These are phyloP conservation scores for Hypocryptadius cinnamomeus DNA, from an alignment of 2,113 vertebrate species.

Conservation along the genomic window DNA sequence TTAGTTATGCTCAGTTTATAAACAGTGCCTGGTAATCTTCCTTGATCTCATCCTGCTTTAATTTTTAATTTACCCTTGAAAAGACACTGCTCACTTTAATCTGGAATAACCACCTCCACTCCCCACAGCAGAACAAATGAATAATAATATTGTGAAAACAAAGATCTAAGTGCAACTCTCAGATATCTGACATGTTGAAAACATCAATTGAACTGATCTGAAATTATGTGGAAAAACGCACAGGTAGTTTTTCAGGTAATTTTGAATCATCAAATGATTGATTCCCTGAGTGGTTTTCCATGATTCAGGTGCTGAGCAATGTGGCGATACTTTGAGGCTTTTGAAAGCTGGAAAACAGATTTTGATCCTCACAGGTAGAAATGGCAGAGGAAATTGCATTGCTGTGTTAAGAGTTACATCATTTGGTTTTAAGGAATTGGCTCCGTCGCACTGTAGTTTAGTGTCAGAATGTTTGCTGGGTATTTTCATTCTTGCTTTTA, in stretches of 20 bases:
- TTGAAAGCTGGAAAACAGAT: neutral
- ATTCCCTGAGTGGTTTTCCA: neutral
- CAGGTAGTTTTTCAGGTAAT: neutral
- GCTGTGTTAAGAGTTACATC: neutral
- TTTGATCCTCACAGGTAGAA: neutral
- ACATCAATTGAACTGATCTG: neutral
- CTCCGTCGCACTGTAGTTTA: neutral
- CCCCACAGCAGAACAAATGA: neutral
- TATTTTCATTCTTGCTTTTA: neutral
- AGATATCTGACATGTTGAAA: neutral
- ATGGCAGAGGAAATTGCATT: neutral
- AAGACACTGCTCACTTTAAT: neutral
- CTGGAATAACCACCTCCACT: neutral
- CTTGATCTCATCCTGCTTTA: neutral
- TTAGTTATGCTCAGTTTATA: neutral
- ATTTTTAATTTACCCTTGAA: neutral
- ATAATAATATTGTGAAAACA: neutral
- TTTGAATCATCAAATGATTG: neutral
- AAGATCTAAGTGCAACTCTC: neutral
- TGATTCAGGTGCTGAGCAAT: neutral
- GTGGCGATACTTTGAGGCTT: neutral
- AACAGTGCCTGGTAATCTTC: neutral
- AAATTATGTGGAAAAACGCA: neutral
- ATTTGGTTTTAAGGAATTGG: neutral
- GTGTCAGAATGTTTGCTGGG: neutral